Evolutionary conservation across 2,113 vertebrate genomes (phyloP).

Genomic region (Prinia subflava): DNA sequence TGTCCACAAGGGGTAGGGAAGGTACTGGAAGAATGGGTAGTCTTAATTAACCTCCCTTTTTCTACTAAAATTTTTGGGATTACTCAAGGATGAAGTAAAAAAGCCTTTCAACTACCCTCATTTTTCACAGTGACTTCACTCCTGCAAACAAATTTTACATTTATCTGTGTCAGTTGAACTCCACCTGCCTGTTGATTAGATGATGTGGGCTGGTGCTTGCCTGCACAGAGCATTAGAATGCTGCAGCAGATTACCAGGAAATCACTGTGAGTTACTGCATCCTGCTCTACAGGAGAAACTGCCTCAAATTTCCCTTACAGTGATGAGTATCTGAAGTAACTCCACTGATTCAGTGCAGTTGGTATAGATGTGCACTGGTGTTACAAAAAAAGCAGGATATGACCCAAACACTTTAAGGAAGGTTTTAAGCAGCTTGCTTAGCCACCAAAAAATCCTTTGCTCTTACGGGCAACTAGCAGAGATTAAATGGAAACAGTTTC

Average conservation of each 20-base stretch:
- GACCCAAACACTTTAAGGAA: neutral
- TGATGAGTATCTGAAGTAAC: neutral
- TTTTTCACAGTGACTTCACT: neutral
- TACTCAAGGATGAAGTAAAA: neutral
- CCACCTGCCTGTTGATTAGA: neutral
- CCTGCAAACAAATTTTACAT: neutral
- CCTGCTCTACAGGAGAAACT: neutral
- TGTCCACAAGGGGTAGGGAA: neutral
- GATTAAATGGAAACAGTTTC: neutral
- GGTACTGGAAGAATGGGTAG: neutral
- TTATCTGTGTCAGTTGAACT: neutral
- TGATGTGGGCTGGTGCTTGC: neutral
- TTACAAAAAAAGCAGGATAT: neutral
- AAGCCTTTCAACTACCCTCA: neutral
- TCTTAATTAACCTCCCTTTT: neutral
- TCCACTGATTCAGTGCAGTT: neutral
- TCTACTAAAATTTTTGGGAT: neutral
- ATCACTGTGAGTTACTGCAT: conserved; percentile 9
- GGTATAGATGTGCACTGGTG: neutral
- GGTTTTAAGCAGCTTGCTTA: neutral
- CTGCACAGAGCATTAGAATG: accelerated
- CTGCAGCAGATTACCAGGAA: neutral
- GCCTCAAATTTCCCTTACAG: neutral
- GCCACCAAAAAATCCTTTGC: neutral
- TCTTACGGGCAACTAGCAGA: neutral